Percentiles rank a stretch among this genome's conserved stretches.
phyloP scores from a whole-genome alignment of 2,888 invertebrate genomes.

The Hartigia nigra region DNA sequence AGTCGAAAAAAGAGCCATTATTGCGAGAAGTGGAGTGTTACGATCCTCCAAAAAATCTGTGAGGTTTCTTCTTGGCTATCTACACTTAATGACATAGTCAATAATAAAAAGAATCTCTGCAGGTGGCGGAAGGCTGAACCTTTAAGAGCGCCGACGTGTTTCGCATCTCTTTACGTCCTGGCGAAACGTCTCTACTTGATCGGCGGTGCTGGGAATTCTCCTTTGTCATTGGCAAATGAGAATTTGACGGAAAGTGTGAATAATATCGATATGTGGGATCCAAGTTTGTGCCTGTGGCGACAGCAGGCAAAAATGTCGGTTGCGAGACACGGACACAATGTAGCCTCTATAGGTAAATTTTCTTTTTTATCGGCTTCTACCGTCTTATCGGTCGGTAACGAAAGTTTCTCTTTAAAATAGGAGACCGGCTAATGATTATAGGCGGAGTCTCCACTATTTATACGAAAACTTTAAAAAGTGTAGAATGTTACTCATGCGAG shows the following conservation, averaged over 20 bases:
- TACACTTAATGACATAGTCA: conserved; percentile 8
- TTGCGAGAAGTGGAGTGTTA: conserved; percentile 74
- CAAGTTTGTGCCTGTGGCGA: conserved; percentile 70
- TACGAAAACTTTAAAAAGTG: conserved; percentile 74
- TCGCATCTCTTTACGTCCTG: conserved; percentile 52
- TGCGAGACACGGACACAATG: conserved; percentile 75
- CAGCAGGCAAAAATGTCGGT: conserved; percentile 73
- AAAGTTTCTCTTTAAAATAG: conserved; percentile 30
- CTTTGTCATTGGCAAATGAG: conserved; percentile 44
- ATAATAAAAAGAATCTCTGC: conserved; percentile 21
- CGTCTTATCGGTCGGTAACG: neutral
- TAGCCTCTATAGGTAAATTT: conserved; percentile 72
- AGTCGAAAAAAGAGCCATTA: conserved; percentile 70
- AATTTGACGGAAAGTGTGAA: conserved; percentile 71
- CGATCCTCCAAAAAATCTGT: conserved; percentile 73
- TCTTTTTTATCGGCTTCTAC: neutral
- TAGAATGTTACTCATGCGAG: conserved; percentile 76
- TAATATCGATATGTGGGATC: conserved; percentile 73
- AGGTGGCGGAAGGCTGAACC: conserved; percentile 51
- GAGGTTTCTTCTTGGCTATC: conserved; percentile 37
- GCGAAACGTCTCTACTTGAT: conserved; percentile 73
- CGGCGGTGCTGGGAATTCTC: conserved; percentile 74
- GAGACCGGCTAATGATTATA: conserved; percentile 71
- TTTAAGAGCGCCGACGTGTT: conserved; percentile 55
- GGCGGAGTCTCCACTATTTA: conserved; percentile 76